Evolutionary conservation across 2,113 vertebrate genomes (phyloP).

Genomic region (Pseudopipra pipra): DNA sequence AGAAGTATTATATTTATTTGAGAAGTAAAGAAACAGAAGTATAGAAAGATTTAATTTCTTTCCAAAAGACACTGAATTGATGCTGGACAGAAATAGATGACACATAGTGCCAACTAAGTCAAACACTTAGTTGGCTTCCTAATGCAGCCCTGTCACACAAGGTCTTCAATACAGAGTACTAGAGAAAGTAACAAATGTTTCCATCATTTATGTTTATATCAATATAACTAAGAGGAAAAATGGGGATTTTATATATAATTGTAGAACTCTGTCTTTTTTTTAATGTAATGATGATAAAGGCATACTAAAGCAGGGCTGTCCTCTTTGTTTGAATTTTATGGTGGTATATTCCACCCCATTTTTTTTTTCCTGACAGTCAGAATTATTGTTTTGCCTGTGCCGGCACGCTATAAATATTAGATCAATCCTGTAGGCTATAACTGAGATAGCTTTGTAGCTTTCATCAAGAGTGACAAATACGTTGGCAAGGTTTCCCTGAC

Average conservation of each 20-base stretch:
- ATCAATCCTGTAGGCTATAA: conserved; percentile 27
- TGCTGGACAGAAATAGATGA: background rate
- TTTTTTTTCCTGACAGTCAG: background rate
- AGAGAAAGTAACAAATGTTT: background rate
- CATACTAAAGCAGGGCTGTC: background rate
- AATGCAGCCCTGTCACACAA: background rate
- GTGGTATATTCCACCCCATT: background rate
- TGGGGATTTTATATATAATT: background rate
- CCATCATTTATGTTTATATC: background rate
- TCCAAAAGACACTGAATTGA: background rate
- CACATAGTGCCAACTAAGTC: too few species aligned
- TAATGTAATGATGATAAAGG: background rate
- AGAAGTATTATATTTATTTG: background rate
- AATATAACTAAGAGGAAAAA: background rate
- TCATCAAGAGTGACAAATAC: conserved; percentile 7
- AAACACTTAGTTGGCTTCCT: background rate
- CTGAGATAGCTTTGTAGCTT: conserved; percentile 8
- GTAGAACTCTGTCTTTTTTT: background rate
- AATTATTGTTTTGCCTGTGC: conserved; percentile 51
- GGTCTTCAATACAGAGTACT: background rate
- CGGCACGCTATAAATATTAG: conserved; percentile 28
- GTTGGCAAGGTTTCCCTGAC: background rate
- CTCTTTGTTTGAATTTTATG: background rate
- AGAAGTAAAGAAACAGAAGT: background rate
- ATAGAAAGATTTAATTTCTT: background rate